Evolutionary conservation across 2,797 vertebrate species (phyloP).

Genomic region (Melanotaenia pygmaea): DNA sequence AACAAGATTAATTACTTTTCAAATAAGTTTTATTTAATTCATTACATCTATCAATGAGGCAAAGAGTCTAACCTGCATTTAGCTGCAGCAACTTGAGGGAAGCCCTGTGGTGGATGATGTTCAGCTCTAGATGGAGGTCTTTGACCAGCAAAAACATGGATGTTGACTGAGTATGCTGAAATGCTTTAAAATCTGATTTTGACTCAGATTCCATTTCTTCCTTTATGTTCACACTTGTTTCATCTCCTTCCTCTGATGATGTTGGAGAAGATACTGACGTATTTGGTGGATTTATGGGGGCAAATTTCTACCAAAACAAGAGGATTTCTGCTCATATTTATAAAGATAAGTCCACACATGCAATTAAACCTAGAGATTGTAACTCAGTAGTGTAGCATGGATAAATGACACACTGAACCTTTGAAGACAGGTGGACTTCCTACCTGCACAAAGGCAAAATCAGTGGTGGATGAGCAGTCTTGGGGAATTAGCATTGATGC

Average conservation of each 20-base stretch:
- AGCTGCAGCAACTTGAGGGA: conserved; percentile 85
- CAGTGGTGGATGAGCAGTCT: conserved; percentile 78
- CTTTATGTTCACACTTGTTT: conserved; percentile 22
- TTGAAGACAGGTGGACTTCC: conserved; percentile 7
- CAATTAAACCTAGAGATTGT: neutral
- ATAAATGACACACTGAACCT: conserved; percentile 2
- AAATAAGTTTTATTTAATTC: neutral
- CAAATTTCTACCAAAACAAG: conserved; percentile 57
- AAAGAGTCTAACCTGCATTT: conserved; percentile 71
- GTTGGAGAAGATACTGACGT: neutral
- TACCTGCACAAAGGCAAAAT: conserved; percentile 86
- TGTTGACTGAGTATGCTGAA: conserved; percentile 33
- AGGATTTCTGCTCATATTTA: neutral
- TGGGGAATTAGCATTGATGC: conserved; percentile 58
- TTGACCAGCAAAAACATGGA: conserved; percentile 69
- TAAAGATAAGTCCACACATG: neutral
- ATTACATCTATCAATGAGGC: neutral
- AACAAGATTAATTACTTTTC: neutral
- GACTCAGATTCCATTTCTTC: conserved; percentile 26
- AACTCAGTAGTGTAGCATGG: neutral
- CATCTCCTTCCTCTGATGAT: conserved; percentile 32
- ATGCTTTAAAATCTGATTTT: conserved; percentile 31
- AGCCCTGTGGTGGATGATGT: conserved; percentile 87
- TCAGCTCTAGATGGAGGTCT: conserved; percentile 91
- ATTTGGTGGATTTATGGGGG: neutral